These are phyloP conservation scores for Chionis minor DNA, from an alignment of 2,113 vertebrate genomes.

Conservation along the genomic window DNA sequence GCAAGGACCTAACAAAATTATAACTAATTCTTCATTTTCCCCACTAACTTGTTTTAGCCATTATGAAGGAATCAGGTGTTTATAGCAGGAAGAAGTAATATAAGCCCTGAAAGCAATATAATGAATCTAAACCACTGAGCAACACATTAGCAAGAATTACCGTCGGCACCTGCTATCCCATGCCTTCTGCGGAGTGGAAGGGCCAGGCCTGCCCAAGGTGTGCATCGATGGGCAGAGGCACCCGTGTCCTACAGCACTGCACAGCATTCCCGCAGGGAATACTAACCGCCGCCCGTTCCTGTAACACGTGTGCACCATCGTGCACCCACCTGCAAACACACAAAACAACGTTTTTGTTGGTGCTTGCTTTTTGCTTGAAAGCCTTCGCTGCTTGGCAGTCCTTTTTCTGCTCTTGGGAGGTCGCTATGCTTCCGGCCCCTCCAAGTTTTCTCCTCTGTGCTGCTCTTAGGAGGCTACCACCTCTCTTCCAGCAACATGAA, in stretches of 20 bases:
- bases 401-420: not conserved
- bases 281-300: not conserved
- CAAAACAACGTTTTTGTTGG: not conserved
- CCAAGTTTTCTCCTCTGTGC: not conserved
- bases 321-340: not conserved
- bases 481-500: not conserved
- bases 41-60: not conserved
- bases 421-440: not conserved
- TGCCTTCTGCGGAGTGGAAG: accelerated
- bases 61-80: not conserved
- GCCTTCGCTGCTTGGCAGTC: not conserved
- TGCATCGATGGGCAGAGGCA: not conserved
- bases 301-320: accelerated
- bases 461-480: not conserved
- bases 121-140: not conserved
- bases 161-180: not conserved
- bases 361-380: not conserved
- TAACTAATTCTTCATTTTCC: not conserved
- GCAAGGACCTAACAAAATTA: not conserved
- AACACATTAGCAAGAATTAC: not conserved
- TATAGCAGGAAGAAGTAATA: not conserved
- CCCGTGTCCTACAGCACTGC: accelerated
- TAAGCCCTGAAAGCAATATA: not conserved
- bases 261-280: not conserved
- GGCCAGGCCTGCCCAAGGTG: not conserved